Evolutionary conservation across 2,113 vertebrate species (phyloP).

Genomic region (Mionectes macconnelli): DNA sequence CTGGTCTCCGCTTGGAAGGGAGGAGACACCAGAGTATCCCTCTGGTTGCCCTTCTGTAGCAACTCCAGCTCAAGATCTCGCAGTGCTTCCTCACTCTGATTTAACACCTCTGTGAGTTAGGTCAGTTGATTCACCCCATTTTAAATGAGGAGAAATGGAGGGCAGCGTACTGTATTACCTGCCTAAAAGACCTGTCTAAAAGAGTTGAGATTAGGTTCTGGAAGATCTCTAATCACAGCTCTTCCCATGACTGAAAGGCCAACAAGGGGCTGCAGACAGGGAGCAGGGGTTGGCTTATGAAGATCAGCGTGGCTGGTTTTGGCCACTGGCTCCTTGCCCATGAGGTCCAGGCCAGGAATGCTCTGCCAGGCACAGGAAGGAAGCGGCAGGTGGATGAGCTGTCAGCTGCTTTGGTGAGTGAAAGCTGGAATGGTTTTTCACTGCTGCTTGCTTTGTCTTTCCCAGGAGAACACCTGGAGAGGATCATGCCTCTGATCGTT

Average conservation of each 20-base stretch:
- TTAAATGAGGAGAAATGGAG: neutral
- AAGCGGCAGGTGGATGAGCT: neutral
- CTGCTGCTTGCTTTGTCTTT: neutral
- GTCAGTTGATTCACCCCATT: neutral
- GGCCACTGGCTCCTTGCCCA: neutral
- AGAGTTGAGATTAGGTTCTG: neutral
- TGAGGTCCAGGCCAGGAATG: neutral
- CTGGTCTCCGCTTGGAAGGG: neutral
- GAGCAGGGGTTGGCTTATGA: neutral
- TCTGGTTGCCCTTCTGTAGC: neutral
- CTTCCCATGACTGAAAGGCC: neutral
- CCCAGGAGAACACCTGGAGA: slow-evolving; percentile 88
- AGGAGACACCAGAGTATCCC: neutral
- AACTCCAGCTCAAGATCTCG: neutral
- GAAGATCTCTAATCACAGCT: neutral
- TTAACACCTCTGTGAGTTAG: neutral
- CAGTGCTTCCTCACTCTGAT: neutral
- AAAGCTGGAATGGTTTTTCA: neutral
- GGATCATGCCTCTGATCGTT: slow-evolving; percentile 87
- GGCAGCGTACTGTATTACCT: neutral
- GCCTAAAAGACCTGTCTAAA: neutral
- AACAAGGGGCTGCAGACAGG: neutral
- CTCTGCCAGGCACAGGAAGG: neutral
- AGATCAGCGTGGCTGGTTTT: neutral
- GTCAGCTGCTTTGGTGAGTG: neutral